Evolutionary conservation across 2,113 vertebrate species (phyloP).

Genomic region (Pachyramphus minor): DNA sequence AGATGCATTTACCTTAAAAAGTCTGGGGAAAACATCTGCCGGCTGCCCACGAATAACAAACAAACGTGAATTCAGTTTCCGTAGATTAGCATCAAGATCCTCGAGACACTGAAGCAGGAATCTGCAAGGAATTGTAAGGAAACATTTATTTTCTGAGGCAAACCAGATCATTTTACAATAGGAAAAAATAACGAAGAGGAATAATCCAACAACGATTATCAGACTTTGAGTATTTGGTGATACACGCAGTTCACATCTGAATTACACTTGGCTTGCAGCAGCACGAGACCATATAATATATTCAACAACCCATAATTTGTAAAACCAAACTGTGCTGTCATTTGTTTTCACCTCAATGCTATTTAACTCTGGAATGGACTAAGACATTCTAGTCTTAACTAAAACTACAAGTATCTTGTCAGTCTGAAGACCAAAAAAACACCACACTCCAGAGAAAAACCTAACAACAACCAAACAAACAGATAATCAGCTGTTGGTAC

Average conservation of each 20-base stretch:
- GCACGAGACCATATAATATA: neutral
- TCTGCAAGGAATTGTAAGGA: slow-evolving; percentile 61
- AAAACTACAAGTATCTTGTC: neutral
- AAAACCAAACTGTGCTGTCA: neutral
- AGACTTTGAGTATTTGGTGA: neutral
- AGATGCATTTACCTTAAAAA: slow-evolving; percentile 85
- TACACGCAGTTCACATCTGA: neutral
- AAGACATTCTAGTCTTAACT: neutral
- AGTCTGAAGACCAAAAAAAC: neutral
- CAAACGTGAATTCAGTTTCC: slow-evolving; percentile 91
- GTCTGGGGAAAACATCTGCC: slow-evolving; percentile 92
- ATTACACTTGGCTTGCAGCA: neutral
- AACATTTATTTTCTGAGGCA: neutral
- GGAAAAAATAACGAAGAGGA: neutral
- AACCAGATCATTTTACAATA: neutral
- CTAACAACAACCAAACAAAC: neutral
- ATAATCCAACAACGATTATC: neutral
- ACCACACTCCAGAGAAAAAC: neutral
- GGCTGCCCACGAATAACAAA: slow-evolving; percentile 97
- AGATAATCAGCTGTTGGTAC: neutral
- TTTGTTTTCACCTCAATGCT: neutral
- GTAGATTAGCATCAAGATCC: slow-evolving; percentile 90
- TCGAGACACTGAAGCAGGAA: slow-evolving; percentile 94
- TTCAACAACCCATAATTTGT: neutral
- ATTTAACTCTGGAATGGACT: neutral